Evolutionary conservation across 2,797 vertebrate genomes (phyloP).

Genomic region (Eulemur mongoz): DNA sequence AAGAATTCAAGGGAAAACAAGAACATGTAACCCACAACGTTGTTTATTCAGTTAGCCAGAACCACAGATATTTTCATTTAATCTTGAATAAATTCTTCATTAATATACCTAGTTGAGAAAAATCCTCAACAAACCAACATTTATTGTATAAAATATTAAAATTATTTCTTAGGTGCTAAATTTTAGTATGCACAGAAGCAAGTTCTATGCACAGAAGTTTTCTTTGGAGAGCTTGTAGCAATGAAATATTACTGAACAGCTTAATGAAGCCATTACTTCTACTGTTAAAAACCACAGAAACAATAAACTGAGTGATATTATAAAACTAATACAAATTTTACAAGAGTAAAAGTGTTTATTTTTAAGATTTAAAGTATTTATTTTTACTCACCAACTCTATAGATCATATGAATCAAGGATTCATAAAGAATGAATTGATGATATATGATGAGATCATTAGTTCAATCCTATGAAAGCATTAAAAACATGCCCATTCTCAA

Average conservation of each 20-base stretch:
- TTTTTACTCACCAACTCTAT: neutral
- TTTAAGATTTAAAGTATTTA: neutral
- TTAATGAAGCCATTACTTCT: neutral
- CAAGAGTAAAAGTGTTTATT: neutral
- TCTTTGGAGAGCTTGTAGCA: neutral
- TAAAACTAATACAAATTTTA: neutral
- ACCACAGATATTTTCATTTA: neutral
- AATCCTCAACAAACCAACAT: neutral
- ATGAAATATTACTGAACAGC: neutral
- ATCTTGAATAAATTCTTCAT: neutral
- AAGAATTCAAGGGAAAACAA: neutral
- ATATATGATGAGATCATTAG: neutral
- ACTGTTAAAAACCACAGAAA: neutral
- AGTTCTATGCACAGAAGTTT: neutral
- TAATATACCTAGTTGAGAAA: neutral
- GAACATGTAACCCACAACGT: neutral
- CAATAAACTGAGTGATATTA: neutral
- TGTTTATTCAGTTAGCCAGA: neutral
- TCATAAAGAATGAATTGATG: neutral
- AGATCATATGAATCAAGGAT: neutral
- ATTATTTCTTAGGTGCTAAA: neutral
- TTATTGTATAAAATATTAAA: neutral
- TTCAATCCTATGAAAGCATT: neutral
- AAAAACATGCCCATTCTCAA: neutral
- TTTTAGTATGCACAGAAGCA: neutral